Base-by-base conservation (phyloP, 37 sponge, comb jelly and placozoan genomes). In the Halisarca cf. caerulea region DNA sequence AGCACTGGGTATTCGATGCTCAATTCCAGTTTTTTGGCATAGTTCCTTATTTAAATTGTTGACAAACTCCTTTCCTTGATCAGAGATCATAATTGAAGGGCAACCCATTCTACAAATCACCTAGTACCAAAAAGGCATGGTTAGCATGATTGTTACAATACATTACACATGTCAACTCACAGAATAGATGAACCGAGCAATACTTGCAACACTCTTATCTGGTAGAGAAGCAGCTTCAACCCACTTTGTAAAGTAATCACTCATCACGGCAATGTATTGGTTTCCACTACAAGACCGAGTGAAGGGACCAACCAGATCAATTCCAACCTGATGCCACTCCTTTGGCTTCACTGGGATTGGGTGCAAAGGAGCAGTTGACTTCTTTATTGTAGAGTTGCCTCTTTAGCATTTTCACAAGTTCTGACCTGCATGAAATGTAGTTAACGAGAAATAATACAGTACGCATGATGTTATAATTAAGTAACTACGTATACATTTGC, bases 21-120 rank as follows among this genome's bases (percentile, higher is more conserved):
- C 36, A 28, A 59, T 79, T 4, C 77, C 53, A 34, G 79, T 86
- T 25, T 37, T 79, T 66, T 45, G 39, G 23, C 44, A 86, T 9
- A 86, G 81, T 7, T 34, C 72, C 15, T 51, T 42, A 41, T 75
- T 39, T 1, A 81, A 14, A 35, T 44, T 23, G 47, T 87, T 81
- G 20, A 87, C 82, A 81, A 87, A 87, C 35, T 87, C 81, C 75
- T 82, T 87, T 21, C 82, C 87, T 80, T 81, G 87, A 36, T 87
- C 75, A 1, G 51, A 51, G 14, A 87, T 35, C 25, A 81, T 57
- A 18, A 81, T 54, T 4, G 51, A 20, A 58, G 87, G 87, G 39
- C 77, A 87, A 24, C 87, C 82, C 17, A 58, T 25, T 14, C 61
- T 43, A 36, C 82, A 80, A 32, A 87, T 37, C 6, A 61, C 53